Conservation (phyloP, 92 coral and sea anemone species). For the Scolanthus callimorphus region DNA sequence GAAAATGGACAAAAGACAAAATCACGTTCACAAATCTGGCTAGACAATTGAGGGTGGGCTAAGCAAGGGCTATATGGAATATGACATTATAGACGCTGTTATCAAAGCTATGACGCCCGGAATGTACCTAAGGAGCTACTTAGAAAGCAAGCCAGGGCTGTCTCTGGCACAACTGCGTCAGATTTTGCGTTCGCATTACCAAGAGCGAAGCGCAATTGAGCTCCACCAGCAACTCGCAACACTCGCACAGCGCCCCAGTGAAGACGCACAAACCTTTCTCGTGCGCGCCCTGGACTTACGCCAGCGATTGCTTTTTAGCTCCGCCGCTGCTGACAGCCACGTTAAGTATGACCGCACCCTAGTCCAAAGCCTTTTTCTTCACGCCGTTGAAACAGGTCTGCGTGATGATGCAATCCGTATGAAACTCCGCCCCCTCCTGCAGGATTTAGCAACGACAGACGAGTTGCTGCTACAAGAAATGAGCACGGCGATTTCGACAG, state of each 20-base stretch:
- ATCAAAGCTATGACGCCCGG: neutral
- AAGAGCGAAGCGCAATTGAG: conserved; percentile 1
- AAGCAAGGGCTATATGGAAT: neutral
- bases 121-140: neutral
- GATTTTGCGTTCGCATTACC: conserved; percentile 1
- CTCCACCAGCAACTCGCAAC: conserved; percentile 1
- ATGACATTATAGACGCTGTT: neutral
- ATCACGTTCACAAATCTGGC: neutral
- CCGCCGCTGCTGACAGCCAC: conserved; percentile 21
- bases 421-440: conserved; percentile 43
- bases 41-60: neutral
- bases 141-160: neutral
- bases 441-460: conserved; percentile 38
- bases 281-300: conserved; percentile 59
- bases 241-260: neutral
- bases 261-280: conserved; percentile 46
- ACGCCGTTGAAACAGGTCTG: conserved; percentile 57
- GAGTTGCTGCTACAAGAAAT: conserved; percentile 26
- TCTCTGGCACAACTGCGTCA: neutral
- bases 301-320: conserved; percentile 50
- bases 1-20: neutral
- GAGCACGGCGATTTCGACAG: conserved; percentile 53
- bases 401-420: conserved; percentile 45
- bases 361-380: conserved; percentile 36
- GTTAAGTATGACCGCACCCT: conserved; percentile 32